phyloP scores from a whole-genome alignment of 1,140 invertebrate species.

The Adoxophyes honmai region DNA sequence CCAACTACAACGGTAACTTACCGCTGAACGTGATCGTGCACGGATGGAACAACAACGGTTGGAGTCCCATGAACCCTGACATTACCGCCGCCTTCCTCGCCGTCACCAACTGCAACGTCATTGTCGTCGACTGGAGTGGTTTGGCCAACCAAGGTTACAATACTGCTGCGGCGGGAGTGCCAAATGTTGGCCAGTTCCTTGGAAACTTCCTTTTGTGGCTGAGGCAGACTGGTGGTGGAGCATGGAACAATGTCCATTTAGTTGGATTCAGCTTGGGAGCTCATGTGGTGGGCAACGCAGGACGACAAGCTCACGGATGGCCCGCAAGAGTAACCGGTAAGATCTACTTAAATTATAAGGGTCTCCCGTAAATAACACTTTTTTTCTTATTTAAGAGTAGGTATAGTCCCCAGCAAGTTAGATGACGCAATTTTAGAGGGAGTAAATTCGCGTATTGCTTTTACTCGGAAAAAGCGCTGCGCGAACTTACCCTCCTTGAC shows the following conservation, averaged over 20 bases:
- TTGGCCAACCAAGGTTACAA: constrained; percentile 75
- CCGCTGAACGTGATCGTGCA: constrained; percentile 41
- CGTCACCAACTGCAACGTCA: constrained; percentile 73
- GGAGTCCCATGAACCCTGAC: constrained; percentile 24
- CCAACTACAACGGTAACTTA: constrained; percentile 31
- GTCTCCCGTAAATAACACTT: too few species aligned
- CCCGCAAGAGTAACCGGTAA: constrained; percentile 40
- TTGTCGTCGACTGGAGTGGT: constrained; percentile 79
- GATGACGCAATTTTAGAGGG: too few species aligned
- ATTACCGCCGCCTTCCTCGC: constrained; percentile 26
- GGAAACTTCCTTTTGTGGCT: constrained; percentile 50
- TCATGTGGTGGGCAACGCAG: constrained; percentile 87
- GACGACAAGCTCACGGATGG: constrained; percentile 63
- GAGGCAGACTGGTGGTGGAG: constrained; percentile 31
- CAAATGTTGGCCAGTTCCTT: constrained; percentile 48
- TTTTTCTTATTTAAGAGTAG: too few species aligned
- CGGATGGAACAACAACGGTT: constrained; percentile 39
- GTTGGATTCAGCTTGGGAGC: constrained; percentile 91
- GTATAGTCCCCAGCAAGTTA: too few species aligned
- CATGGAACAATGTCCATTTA: constrained; percentile 80
- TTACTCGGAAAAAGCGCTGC: too few species aligned
- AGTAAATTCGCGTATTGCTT: too few species aligned
- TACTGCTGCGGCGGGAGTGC: constrained; percentile 71
- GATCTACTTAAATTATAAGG: background rate
- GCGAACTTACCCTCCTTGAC: too few species aligned